Evolutionary conservation across 2,888 invertebrate species (phyloP), one percentile per base, ranked within the genome.

Genomic region (Phragmatobia fuliginosa): DNA sequence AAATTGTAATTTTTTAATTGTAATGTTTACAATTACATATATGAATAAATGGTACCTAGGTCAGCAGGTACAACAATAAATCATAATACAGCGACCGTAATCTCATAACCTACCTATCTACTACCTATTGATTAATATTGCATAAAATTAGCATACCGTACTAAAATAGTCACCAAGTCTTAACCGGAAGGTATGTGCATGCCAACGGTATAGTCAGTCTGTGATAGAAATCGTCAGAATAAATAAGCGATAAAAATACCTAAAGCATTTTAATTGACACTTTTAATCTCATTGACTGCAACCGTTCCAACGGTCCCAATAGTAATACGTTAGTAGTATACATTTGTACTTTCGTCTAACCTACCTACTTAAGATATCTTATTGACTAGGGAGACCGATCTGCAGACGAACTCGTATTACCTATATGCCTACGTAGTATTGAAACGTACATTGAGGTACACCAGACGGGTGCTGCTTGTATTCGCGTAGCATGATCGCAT

Each of bases 401-500:
- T 82, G 80, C 71, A 80, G 77, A 75, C 67, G 72, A 64, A 77
- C 68, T 77, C 67, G 70, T 71, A 73, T 75, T 75, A 76, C 72
- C 77, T 86, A 85, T 70, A 68, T 77, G 79, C 80, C 81, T 86
- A 87, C 83, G 84, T 83, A 83, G 84, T 87, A 87, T 88, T 90
- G 91, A 91, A 91, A 81, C 71, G 72, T 81, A 75, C 74, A 76
- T 77, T 79, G 81, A 28, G 56, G 56, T 56, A 85, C 82, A 90
- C 88, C 91, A 92, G 92, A 91, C 90, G 84, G 84, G 82, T 79
- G 74, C 70, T 73, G 83, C 83, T 85, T 84, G 86, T 85, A 85
- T 87, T 87, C 84, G 81, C 82, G 84, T 87, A 88, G 88, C 88
- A 88, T 88, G 88, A 87, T 88, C 76, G 88, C 84, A 85, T 86